Evolutionary conservation across 2,888 invertebrate species (phyloP).

Genomic region (Drosophila fungiperda): DNA sequence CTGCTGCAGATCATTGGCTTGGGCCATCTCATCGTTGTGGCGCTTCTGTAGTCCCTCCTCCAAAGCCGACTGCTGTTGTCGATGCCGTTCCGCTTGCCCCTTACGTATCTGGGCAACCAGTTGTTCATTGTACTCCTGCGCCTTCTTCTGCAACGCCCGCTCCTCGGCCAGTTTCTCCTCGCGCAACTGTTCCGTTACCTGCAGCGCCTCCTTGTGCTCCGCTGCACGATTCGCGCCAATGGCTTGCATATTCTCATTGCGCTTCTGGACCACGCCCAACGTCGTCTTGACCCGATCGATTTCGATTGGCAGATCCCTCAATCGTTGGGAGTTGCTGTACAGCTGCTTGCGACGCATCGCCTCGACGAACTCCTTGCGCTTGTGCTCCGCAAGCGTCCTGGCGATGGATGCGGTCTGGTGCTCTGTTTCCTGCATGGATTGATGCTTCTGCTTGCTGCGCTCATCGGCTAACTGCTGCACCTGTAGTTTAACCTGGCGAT

Average conservation of each 20-base stretch:
- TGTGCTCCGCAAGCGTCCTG: conserved; percentile 39
- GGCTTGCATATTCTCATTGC: conserved; percentile 5
- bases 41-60: conserved; percentile 58
- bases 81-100: conserved; percentile 19
- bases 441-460: conserved; percentile 38
- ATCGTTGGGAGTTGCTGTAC: conserved; percentile 32
- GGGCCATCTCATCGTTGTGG: conserved; percentile 17
- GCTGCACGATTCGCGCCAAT: conserved; percentile 2
- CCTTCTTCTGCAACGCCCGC: conserved; percentile 27
- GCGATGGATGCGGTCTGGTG: conserved; percentile 38
- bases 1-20: conserved; percentile 24
- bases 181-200: conserved; percentile 27
- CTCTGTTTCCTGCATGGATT: conserved; percentile 38
- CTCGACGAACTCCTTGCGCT: conserved; percentile 36
- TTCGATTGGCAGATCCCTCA: conserved; percentile 48
- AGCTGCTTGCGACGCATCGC: conserved; percentile 44
- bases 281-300: conserved; percentile 55
- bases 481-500: conserved; percentile 49
- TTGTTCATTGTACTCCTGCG: conserved; percentile 33
- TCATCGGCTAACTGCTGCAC: conserved; percentile 66
- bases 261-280: conserved; percentile 31
- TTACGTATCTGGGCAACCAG: conserved; percentile 50
- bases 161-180: conserved; percentile 39
- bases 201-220: conserved; percentile 34
- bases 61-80: conserved; percentile 6